phyloP scores from a whole-genome alignment of 1,140 invertebrate species.

The silkworm (Bombyx mori) region DNA sequence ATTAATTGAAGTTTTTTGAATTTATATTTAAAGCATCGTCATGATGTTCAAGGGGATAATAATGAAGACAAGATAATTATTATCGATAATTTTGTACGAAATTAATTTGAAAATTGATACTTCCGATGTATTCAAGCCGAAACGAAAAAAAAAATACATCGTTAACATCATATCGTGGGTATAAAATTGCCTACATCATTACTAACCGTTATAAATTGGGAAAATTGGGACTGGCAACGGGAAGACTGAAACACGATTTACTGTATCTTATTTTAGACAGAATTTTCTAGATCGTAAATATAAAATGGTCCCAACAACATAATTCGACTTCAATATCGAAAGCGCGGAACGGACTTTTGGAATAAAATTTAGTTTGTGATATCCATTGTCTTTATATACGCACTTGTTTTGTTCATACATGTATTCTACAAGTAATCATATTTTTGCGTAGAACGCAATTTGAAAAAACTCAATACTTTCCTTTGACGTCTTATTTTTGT shows the following conservation, averaged over 20 bases:
- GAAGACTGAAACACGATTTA: slow-evolving; percentile 9
- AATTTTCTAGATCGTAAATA: slow-evolving; percentile 9
- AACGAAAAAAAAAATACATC: background rate
- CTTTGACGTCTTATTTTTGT: too few species aligned
- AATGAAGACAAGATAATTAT: background rate
- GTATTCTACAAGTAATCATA: too few species aligned
- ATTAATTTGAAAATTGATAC: background rate
- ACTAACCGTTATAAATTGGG: slow-evolving; percentile 28
- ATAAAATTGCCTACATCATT: slow-evolving; percentile 24
- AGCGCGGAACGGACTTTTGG: too few species aligned
- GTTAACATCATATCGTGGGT: slow-evolving; percentile 17
- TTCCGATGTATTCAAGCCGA: too few species aligned
- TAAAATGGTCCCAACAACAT: background rate
- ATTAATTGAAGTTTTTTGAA: background rate
- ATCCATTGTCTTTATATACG: too few species aligned
- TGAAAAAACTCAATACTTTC: too few species aligned
- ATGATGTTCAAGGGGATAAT: background rate
- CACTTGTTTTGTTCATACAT: too few species aligned
- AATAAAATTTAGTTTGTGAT: too few species aligned
- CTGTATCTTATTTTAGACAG: slow-evolving; percentile 8
- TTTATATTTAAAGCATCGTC: background rate
- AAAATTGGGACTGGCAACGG: slow-evolving; percentile 23
- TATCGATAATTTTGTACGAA: background rate
- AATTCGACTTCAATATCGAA: too few species aligned
- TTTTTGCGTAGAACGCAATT: too few species aligned